Base-by-base conservation (phyloP, 2,888 invertebrate genomes). In the Pyrocoelia pectoralis region DNA sequence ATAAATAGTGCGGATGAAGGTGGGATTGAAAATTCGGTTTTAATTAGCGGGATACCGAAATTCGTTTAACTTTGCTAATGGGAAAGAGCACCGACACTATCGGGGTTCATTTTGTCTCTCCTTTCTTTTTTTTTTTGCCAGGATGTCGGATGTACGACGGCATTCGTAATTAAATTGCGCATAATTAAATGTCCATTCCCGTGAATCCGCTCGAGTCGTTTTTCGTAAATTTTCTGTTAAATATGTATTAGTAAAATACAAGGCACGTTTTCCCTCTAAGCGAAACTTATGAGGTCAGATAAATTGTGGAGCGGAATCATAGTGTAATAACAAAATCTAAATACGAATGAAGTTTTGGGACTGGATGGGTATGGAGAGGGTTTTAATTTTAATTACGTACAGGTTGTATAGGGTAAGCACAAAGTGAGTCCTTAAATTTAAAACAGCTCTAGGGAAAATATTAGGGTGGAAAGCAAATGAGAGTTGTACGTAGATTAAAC, bases 361-460 rank as follows among this genome's bases (percentile, higher is more conserved):
- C 38, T 19, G 33, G 49, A 54, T 24, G 54, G 60, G 60, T 55
- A 15, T 33, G 38, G 51, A 24, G 18, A 56, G 49, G 56, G 55
- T 59, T 64, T 56, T 59, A 64, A 64, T 64, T 64, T 64, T 64
- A 64, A 64, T 59, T 64, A 64, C 55, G 58, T 56, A 59, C 59
- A 64, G 64, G 64, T 64, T 58, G 59, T 58, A 58, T 49, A 55
- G 63, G 59, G 50, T 49, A 59, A 29, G 64, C 59, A 63, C 58
- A 64, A 64, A 58, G 62, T 50, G 62, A 40, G 48, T 41, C 54
- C 59, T 64, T 59, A 58, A 64, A 64, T 64, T 59, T 64, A 64
- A 64, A 64, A 64, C 51, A 41, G 64, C 55, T 56, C 53, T 50
- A 17, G 55, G 56, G 55, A 57, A 62, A 62, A 62, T 62, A 62